Conservation (phyloP, 2,888 invertebrate genomes). For the Andrena minutula region DNA sequence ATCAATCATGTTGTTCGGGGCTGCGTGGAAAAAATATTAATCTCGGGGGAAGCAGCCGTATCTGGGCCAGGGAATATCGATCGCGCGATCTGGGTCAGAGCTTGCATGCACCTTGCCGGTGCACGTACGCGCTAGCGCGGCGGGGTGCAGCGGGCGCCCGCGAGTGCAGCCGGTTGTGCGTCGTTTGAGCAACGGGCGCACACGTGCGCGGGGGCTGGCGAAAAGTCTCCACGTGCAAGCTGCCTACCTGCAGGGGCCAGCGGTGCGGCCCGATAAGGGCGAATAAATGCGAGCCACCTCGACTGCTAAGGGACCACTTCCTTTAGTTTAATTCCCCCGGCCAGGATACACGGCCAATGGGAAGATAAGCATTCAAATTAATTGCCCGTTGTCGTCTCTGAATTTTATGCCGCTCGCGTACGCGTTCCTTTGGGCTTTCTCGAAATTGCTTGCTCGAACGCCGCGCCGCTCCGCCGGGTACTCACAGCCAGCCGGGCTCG, state of each 20-base stretch:
- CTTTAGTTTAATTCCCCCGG: slow-evolving; percentile 51
- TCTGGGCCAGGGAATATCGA: slow-evolving; percentile 83
- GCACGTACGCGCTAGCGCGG: slow-evolving; percentile 33
- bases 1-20: slow-evolving; percentile 54
- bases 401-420: slow-evolving; percentile 37
- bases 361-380: slow-evolving; percentile 62
- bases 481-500: no score
- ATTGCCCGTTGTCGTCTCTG: slow-evolving; percentile 52
- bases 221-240: slow-evolving; percentile 59
- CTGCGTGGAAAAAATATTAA: slow-evolving; percentile 72
- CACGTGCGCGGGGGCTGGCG: slow-evolving; percentile 47
- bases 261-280: slow-evolving; percentile 47
- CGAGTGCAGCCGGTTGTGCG: slow-evolving; percentile 26
- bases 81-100: slow-evolving; percentile 81
- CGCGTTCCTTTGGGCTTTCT: slow-evolving; percentile 13
- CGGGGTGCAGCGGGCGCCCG: slow-evolving; percentile 21
- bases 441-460: background rate
- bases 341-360: slow-evolving; percentile 44
- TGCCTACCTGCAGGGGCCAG: slow-evolving; percentile 34
- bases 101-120: slow-evolving; percentile 73
- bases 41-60: slow-evolving; percentile 74
- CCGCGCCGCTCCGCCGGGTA: no score
- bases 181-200: slow-evolving; percentile 38
- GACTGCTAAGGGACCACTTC: slow-evolving; percentile 58
- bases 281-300: slow-evolving; percentile 59